These are phyloP conservation scores for Ailurus styani DNA, from an alignment of 2,113 vertebrate genomes.

Conservation along the genomic window DNA sequence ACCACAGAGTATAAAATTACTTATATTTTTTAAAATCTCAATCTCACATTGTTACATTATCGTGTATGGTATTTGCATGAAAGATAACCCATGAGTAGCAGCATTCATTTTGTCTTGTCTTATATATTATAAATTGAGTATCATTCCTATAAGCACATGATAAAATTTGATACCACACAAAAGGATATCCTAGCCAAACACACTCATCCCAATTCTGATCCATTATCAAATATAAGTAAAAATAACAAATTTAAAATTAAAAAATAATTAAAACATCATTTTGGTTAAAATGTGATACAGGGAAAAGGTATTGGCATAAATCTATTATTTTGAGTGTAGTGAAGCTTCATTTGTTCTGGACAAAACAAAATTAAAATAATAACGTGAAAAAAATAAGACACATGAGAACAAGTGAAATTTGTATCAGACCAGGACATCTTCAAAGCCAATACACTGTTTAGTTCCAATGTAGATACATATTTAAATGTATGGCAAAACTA, in stretches of 20 bases:
- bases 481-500: background rate
- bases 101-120: background rate
- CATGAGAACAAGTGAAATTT: constrained; percentile 1
- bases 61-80: background rate
- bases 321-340: background rate
- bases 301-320: background rate
- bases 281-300: background rate
- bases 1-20: background rate
- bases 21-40: background rate
- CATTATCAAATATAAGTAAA: background rate
- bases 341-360: background rate
- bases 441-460: background rate
- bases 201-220: background rate
- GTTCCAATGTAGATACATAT: background rate
- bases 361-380: background rate
- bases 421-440: background rate
- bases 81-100: background rate
- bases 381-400: background rate
- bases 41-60: background rate
- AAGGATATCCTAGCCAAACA: background rate
- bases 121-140: background rate
- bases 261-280: background rate
- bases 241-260: background rate
- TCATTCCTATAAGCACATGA: background rate
- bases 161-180: background rate